Conservation (phyloP, 2,797 vertebrate species). For the Eidolon dupreanum region DNA sequence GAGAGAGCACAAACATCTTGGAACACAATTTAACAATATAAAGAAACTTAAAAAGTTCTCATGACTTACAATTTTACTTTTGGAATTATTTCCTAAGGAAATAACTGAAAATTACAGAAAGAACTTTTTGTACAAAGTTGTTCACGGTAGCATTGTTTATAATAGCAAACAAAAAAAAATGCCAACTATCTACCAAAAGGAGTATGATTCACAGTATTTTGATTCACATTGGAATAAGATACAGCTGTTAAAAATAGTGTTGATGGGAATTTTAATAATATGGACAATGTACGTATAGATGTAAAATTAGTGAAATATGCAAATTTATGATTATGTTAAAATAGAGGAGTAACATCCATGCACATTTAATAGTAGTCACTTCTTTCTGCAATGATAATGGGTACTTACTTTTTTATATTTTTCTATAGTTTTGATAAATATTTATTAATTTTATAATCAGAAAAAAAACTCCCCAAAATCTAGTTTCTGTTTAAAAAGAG, state of each 20-base stretch:
- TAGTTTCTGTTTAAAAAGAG: not conserved
- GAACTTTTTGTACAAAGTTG: not conserved
- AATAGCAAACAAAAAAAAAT: not conserved
- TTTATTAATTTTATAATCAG: not conserved
- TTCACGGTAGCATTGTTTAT: conserved; percentile 16
- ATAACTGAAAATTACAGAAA: conserved; percentile 26
- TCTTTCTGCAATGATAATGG: not conserved
- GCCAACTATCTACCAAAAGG: not conserved
- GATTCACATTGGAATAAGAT: not conserved
- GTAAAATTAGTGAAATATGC: not conserved
- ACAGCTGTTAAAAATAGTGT: not conserved
- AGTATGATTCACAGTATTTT: not conserved
- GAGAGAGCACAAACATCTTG: not conserved
- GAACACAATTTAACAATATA: conserved; percentile 12
- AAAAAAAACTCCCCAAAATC: not conserved
- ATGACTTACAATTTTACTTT: conserved; percentile 31
- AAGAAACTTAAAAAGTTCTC: conserved; percentile 4
- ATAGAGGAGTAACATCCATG: not conserved
- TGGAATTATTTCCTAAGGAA: conserved; percentile 56
- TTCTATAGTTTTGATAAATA: conserved; percentile 15
- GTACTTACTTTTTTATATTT: not conserved
- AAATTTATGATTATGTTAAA: conserved; percentile 12
- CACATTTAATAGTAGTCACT: not conserved
- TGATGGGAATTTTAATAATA: not conserved
- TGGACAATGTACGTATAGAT: not conserved